These are phyloP conservation scores for Novumbra hubbsi DNA, from an alignment of 2,797 vertebrate genomes.

Conservation along the genomic window DNA sequence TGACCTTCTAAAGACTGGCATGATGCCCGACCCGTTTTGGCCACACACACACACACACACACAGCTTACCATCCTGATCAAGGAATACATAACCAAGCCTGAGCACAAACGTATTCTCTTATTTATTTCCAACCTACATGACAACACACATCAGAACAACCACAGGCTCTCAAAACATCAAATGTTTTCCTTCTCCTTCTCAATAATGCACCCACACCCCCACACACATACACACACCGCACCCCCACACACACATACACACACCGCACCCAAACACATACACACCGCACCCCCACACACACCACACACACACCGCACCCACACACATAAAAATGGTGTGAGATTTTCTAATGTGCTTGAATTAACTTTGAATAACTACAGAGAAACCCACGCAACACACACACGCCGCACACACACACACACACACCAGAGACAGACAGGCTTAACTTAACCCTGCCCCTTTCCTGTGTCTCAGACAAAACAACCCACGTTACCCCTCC, in stretches of 20 bases:
- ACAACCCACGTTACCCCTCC: slow-evolving; percentile 60
- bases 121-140: not conserved
- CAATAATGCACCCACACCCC: slow-evolving; percentile 13
- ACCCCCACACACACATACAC: slow-evolving; percentile 10
- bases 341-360: no score
- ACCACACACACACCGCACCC: no score
- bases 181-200: not conserved
- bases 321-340: no score
- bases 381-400: no score
- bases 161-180: not conserved
- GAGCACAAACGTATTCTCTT: not conserved
- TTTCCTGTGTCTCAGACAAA: slow-evolving; percentile 81
- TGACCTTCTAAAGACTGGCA: slow-evolving; percentile 17
- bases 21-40: not conserved
- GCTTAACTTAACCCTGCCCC: slow-evolving; percentile 69
- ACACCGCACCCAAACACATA: no score
- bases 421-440: slow-evolving; percentile 55
- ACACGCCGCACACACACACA: no score
- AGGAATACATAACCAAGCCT: not conserved
- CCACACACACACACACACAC: slow-evolving; percentile 12
- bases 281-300: slow-evolving; percentile 4
- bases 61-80: not conserved
- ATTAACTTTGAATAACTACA: no score
- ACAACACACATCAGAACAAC: not conserved
- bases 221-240: slow-evolving; percentile 10